These are phyloP conservation scores for Dasysyrphus tricinctus DNA, from an alignment of 2,888 invertebrate species.

Conservation along the genomic window DNA sequence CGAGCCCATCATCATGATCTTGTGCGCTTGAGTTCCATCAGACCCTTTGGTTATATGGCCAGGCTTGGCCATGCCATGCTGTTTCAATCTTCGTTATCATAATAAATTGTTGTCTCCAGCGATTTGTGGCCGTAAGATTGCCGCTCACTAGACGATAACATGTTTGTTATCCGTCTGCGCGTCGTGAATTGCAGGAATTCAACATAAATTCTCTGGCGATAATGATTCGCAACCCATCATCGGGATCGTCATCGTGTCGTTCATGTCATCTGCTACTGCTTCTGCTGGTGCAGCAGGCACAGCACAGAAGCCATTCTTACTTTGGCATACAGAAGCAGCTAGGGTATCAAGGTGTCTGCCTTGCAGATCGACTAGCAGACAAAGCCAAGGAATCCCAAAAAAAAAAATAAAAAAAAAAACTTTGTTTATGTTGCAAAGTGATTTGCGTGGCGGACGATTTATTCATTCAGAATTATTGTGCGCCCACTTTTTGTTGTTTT, in stretches of 20 bases:
- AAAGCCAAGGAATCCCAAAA: constrained; percentile 53
- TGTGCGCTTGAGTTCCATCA: constrained; percentile 34
- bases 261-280: constrained; percentile 38
- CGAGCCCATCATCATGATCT: constrained; percentile 3
- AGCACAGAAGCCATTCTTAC: constrained; percentile 1
- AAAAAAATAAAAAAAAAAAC: constrained; percentile 25
- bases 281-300: background rate
- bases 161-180: constrained; percentile 23
- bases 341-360: constrained; percentile 57
- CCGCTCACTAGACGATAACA: constrained; percentile 47
- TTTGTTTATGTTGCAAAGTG: constrained; percentile 70
- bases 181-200: constrained; percentile 56
- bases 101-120: constrained; percentile 54
- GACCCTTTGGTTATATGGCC: constrained; percentile 10
- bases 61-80: constrained; percentile 5
- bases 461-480: constrained; percentile 69
- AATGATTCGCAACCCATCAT: constrained; percentile 67
- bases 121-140: constrained; percentile 33
- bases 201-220: constrained; percentile 64
- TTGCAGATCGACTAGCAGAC: constrained; percentile 29
- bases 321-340: constrained; percentile 47
- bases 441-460: constrained; percentile 73
- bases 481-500: constrained; percentile 49
- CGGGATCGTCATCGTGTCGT: constrained; percentile 42
- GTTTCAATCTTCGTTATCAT: constrained; percentile 33